Evolutionary conservation across 2,113 vertebrate genomes (phyloP), one percentile per base, ranked within the genome.

Genomic region (Callospermophilus lateralis): DNA sequence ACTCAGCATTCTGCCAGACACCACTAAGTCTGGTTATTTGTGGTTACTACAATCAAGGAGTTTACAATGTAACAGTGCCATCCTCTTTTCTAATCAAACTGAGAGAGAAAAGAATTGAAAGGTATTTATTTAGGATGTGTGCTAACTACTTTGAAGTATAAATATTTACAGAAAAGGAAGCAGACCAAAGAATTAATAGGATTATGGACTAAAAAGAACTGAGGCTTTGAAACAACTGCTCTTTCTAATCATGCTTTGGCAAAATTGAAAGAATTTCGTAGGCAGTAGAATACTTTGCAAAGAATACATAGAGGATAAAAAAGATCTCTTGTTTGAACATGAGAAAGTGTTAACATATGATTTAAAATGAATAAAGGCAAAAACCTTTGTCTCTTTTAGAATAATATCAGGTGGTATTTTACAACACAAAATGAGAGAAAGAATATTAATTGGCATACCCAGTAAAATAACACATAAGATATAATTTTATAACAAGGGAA

Each of bases 121-220:
- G 34, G 28, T 88, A 80, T 88, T 79, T 94, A 67, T 80, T 93
- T 95, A 68, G 26, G 84, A 22, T 37, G 3, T 79, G 51, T 77
- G 32, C 90, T 89, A 84, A 84, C 70, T 45, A 84, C 10, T 94
- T 55, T 80, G 28, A 87, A 90, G 70, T 83, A 72, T 76, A 95
- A 87, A 90, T 79, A 84, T 77, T 80, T 61, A 94, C 45, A 51
- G 61, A 86, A 94, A 88, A 55, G 20, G n/a, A 96, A 90, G 22
- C 67, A 90, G 65, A 81, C 11, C 42, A 90, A 93, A 88, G 45
- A 94, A 80, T 96, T 86, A 85, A 96, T 79, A 84, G 85, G 73
- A 96, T 96, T 95, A 81, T 34, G 17, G 90, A 51, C 30, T 37
- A 70, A 84, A 94, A 94, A 77, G 84, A 83, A 55, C 32, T 32